Percentiles rank a stretch among this genome's conserved stretches.
These are phyloP conservation scores for Craterocephalus amniculus DNA, from an alignment of 2,797 vertebrate species.

Conservation along the genomic window DNA sequence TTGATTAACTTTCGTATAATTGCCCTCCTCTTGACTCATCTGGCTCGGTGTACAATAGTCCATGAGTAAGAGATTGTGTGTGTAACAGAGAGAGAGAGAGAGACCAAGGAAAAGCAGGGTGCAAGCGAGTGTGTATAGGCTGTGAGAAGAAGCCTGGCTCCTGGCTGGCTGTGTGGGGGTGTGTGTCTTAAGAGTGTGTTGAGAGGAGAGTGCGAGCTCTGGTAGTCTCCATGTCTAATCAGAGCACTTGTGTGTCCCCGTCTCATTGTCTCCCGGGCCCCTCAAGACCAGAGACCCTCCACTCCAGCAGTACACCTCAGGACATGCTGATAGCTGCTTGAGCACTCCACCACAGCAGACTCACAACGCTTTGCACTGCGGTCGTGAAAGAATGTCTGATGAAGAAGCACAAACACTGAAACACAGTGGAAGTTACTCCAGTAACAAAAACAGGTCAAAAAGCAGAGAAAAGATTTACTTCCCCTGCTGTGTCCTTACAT, in stretches of 20 bases:
- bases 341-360: slow-evolving; percentile 9
- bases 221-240: slow-evolving; percentile 82
- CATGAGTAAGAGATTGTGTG: slow-evolving; percentile 25
- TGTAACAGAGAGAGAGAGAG: slow-evolving; percentile 9
- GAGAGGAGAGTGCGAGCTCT: slow-evolving; percentile 73
- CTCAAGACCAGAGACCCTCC: slow-evolving; percentile 60
- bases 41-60: slow-evolving; percentile 31
- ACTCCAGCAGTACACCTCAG: slow-evolving; percentile 58
- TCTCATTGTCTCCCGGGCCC: slow-evolving; percentile 82
- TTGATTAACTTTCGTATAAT: slow-evolving; percentile 53
- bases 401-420: slow-evolving; percentile 10
- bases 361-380: slow-evolving; percentile 6
- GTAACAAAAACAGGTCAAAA: background rate
- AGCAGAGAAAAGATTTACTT: slow-evolving; percentile 10
- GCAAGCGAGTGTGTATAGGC: slow-evolving; percentile 34
- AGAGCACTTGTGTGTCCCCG: slow-evolving; percentile 83
- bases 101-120: slow-evolving; percentile 23
- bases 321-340: slow-evolving; percentile 60
- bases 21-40: slow-evolving; percentile 38
- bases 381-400: slow-evolving; percentile 3
- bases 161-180: slow-evolving; percentile 67
- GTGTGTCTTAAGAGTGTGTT: slow-evolving; percentile 81
- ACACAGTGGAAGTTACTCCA: background rate
- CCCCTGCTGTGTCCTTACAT: slow-evolving; percentile 19
- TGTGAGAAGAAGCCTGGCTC: slow-evolving; percentile 67